Evolutionary conservation across 2,797 vertebrate species (phyloP).

Genomic region (Pelochelys cantorii): DNA sequence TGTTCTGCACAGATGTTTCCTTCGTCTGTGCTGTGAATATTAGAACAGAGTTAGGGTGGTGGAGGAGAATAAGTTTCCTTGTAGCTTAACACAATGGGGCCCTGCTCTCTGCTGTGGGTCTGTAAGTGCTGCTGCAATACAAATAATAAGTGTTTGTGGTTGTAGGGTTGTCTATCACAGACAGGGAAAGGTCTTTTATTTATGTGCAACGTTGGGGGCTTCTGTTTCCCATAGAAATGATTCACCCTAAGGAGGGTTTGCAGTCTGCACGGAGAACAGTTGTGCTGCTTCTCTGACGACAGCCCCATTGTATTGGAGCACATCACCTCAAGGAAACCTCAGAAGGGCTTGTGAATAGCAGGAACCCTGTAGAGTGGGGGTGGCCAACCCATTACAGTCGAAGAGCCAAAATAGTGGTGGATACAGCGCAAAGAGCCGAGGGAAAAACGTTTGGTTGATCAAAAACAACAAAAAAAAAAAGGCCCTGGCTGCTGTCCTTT

Average conservation of each 20-base stretch:
- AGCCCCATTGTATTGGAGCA: not conserved
- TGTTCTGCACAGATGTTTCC: not conserved
- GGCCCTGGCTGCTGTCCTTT: too few species aligned
- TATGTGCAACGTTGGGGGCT: not conserved
- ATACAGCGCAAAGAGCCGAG: too few species aligned
- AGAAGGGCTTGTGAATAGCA: not conserved
- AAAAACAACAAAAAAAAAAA: too few species aligned
- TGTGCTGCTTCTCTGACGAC: not conserved
- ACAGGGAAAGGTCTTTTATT: not conserved
- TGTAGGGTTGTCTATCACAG: not conserved
- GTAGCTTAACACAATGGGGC: not conserved
- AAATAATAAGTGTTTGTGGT: not conserved
- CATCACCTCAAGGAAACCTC: not conserved
- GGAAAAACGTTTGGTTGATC: too few species aligned
- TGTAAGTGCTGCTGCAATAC: not conserved
- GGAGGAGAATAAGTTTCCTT: not conserved
- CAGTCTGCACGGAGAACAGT: not conserved
- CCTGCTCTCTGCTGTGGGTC: not conserved
- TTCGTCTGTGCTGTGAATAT: not conserved
- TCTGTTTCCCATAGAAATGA: not conserved
- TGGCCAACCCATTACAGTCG: too few species aligned
- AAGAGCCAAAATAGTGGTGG: too few species aligned
- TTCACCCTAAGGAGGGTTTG: not conserved
- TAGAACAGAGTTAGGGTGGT: not conserved
- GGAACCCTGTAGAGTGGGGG: not conserved